Evolutionary conservation across 2,113 vertebrate genomes (phyloP).

Genomic region (Antechinus flavipes): DNA sequence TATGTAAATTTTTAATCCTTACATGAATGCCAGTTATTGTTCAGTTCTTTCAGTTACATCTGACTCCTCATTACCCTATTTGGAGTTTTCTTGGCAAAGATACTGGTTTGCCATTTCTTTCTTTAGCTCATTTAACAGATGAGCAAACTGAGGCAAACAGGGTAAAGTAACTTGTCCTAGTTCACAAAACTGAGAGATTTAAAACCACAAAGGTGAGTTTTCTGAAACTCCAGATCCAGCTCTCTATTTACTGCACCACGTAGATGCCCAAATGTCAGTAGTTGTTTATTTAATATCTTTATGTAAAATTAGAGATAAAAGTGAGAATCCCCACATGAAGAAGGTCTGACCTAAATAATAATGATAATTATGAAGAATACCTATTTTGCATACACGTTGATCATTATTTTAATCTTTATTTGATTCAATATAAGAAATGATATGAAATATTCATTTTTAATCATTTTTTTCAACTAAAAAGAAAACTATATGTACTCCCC

Average conservation of each 20-base stretch:
- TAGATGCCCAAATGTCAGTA: background rate
- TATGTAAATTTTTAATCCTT: background rate
- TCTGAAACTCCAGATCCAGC: too few relatives aligned
- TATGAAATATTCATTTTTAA: background rate
- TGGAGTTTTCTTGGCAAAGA: too few relatives aligned
- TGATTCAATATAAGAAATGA: background rate
- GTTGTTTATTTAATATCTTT: background rate
- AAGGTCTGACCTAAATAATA: background rate
- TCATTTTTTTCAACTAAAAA: background rate
- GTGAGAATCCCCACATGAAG: background rate
- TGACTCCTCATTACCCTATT: too few relatives aligned
- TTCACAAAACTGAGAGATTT: too few relatives aligned
- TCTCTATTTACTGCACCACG: too few relatives aligned
- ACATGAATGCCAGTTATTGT: background rate
- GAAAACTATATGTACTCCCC: background rate
- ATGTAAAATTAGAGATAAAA: background rate
- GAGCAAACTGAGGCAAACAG: too few relatives aligned
- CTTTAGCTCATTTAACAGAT: too few relatives aligned
- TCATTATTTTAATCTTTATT: background rate
- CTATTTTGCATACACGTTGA: background rate
- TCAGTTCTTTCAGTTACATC: too few relatives aligned
- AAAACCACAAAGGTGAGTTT: too few relatives aligned
- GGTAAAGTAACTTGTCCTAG: too few relatives aligned
- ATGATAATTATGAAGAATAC: background rate
- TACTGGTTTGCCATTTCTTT: too few relatives aligned